phyloP scores from a whole-genome alignment of 1,140 invertebrate species.

The Mycetomoellerius zeteki region DNA sequence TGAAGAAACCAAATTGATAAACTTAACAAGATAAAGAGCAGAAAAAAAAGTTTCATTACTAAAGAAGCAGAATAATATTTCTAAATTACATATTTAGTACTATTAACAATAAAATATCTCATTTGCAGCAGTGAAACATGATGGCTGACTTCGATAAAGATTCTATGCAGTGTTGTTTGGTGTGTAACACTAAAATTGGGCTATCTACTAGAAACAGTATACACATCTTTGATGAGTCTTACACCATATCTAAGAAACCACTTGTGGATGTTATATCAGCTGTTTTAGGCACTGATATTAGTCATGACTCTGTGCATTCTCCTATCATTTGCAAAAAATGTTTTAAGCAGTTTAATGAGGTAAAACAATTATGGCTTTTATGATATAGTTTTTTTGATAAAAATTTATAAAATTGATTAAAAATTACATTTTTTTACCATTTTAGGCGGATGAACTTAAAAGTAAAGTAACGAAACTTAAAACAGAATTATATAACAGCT shows the following conservation, averaged over 20 bases:
- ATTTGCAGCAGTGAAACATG: slow-evolving; percentile 76
- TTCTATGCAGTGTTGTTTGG: slow-evolving; percentile 86
- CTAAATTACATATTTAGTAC: background rate
- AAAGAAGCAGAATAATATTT: background rate
- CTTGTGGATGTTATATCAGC: slow-evolving; percentile 85
- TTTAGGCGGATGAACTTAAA: slow-evolving; percentile 88
- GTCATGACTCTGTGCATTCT: slow-evolving; percentile 86
- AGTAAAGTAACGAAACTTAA: slow-evolving; percentile 86
- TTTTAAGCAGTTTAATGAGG: slow-evolving; percentile 88
- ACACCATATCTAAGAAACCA: slow-evolving; percentile 83
- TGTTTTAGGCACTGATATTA: slow-evolving; percentile 86
- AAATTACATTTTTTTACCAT: slow-evolving; percentile 19
- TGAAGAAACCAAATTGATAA: background rate
- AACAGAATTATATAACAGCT: slow-evolving; percentile 84
- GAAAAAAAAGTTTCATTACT: slow-evolving; percentile 4
- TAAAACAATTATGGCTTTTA: slow-evolving; percentile 50
- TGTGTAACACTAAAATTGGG: slow-evolving; percentile 88
- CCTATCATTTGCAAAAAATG: slow-evolving; percentile 90
- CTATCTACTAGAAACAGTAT: slow-evolving; percentile 87
- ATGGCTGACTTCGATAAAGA: slow-evolving; percentile 81
- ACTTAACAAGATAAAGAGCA: background rate
- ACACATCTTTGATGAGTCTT: slow-evolving; percentile 85
- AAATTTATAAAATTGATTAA: background rate
- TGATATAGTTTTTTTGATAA: slow-evolving; percentile 16
- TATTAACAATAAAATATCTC: background rate